These are phyloP conservation scores for Drosophila mauritiana DNA, from an alignment of 1,140 invertebrate species.

Conservation along the genomic window DNA sequence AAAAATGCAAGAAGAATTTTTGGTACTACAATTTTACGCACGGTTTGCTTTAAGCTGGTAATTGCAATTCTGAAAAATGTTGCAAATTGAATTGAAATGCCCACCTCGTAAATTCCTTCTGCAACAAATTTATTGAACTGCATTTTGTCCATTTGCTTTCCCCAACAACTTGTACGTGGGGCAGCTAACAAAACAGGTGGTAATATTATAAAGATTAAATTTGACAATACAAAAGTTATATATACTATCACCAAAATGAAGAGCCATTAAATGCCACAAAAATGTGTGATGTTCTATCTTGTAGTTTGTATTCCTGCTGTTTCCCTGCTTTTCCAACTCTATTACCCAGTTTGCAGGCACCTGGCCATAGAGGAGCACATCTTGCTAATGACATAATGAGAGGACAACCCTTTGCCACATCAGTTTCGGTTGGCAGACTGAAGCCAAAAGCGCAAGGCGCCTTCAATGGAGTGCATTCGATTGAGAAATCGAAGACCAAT, in stretches of 20 bases:
- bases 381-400: conserved; percentile 28
- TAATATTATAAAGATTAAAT: background rate
- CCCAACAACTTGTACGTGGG: background rate
- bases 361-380: background rate
- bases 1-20: conserved; percentile 6
- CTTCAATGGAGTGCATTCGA: conserved; percentile 48
- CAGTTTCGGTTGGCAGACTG: background rate
- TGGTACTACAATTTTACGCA: conserved; percentile 8
- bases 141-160: background rate
- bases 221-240: no score
- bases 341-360: background rate
- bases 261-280: no score
- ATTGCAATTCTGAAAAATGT: conserved; percentile 11
- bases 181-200: background rate
- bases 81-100: background rate
- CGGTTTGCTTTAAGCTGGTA: conserved; percentile 10
- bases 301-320: background rate
- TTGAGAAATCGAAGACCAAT: conserved; percentile 32
- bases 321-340: background rate
- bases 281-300: background rate
- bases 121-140: background rate
- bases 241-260: no score
- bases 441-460: conserved; percentile 2
- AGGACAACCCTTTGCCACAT: background rate
- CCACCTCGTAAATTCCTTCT: background rate